These are phyloP conservation scores for Watsonalla cultraria DNA, from an alignment of 2,888 invertebrate species.

Conservation along the genomic window DNA sequence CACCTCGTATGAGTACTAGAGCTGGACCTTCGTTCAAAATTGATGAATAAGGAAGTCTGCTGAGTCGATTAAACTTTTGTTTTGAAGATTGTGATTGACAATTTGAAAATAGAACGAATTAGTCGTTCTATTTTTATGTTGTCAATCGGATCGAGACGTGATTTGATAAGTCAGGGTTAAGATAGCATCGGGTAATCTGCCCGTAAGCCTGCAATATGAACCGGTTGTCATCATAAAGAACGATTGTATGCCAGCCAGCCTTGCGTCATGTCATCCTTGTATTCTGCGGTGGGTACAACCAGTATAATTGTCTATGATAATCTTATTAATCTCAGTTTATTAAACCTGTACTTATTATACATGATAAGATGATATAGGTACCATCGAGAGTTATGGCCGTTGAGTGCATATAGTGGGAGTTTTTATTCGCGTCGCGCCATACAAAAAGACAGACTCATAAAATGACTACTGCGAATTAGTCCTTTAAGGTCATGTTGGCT, in stretches of 20 bases:
- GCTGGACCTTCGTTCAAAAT: conserved; percentile 5
- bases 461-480: too few species aligned
- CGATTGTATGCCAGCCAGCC: background rate
- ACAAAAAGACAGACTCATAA: too few species aligned
- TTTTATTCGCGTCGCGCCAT: too few species aligned
- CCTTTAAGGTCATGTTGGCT: too few species aligned
- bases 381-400: too few species aligned
- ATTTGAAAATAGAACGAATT: background rate
- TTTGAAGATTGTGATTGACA: background rate
- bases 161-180: background rate
- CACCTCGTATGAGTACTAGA: conserved; percentile 22
- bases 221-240: background rate
- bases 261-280: background rate
- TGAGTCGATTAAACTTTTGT: background rate
- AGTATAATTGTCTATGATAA: background rate
- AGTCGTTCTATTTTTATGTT: too few species aligned
- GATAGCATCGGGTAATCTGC: background rate
- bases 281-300: background rate
- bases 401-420: too few species aligned
- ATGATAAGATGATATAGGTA: too few species aligned
- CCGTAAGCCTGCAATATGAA: background rate
- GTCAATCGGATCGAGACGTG: background rate
- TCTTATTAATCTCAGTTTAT: background rate
- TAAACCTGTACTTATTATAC: too few species aligned
- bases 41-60: background rate